Percentiles rank a stretch among this genome's conserved stretches.
Conservation (phyloP, 1,140 invertebrate species). For the Mercenaria mercenaria region DNA sequence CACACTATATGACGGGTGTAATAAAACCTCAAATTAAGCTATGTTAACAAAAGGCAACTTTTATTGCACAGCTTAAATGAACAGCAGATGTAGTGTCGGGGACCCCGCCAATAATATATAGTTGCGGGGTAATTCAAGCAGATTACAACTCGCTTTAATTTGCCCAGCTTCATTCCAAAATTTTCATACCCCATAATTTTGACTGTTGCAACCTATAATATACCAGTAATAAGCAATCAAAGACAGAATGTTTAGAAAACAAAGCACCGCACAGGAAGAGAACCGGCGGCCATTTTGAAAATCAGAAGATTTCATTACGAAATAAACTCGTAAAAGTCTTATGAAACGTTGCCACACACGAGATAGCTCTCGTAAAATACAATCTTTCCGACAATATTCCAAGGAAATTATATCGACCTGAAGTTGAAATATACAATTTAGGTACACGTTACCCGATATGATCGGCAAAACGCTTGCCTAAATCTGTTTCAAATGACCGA, state of each 20-base stretch:
- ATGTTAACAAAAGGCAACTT: conserved; percentile 9
- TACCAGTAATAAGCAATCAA: neutral
- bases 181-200: neutral
- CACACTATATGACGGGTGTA: neutral
- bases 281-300: conserved; percentile 15
- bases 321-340: neutral
- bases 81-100: neutral
- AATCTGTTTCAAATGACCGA: conserved; percentile 34
- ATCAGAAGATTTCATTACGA: neutral
- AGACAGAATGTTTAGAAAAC: neutral
- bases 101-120: neutral
- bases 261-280: conserved; percentile 37
- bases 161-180: neutral
- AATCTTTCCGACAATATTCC: neutral
- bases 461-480: neutral
- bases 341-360: conserved; percentile 24
- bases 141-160: conserved; percentile 6
- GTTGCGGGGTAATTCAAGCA: neutral
- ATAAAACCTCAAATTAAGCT: neutral
- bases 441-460: neutral
- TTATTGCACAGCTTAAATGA: neutral
- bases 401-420: neutral
- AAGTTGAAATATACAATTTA: neutral
- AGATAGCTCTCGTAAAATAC: neutral
- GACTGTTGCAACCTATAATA: neutral